Evolutionary conservation across 2,113 vertebrate genomes (phyloP).

Genomic region (Suricata suricatta): DNA sequence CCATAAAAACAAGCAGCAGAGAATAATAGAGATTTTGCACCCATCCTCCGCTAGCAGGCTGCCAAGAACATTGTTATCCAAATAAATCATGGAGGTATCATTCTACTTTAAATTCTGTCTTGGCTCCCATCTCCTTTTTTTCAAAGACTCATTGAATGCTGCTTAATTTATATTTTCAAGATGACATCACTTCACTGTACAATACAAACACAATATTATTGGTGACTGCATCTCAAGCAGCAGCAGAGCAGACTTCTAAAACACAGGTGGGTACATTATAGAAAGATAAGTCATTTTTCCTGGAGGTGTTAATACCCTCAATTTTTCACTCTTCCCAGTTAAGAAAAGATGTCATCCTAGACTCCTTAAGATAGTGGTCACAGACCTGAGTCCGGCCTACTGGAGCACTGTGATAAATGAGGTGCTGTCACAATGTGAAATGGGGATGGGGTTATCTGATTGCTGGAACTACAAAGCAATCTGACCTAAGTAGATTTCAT

Average conservation of each 20-base stretch:
- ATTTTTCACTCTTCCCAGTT: slow-evolving; percentile 21
- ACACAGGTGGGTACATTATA: neutral
- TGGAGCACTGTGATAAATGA: neutral
- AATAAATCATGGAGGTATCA: slow-evolving; percentile 60
- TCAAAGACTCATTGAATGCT: slow-evolving; percentile 37
- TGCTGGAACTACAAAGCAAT: neutral
- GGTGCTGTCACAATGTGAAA: neutral
- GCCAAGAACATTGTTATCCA: slow-evolving; percentile 41
- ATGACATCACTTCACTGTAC: neutral
- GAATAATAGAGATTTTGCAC: slow-evolving; percentile 43
- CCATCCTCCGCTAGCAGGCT: neutral
- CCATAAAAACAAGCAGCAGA: slow-evolving; percentile 38
- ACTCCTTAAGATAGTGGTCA: neutral
- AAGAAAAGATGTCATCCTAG: neutral
- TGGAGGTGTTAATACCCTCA: neutral
- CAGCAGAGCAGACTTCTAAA: slow-evolving; percentile 1
- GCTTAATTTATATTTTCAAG: slow-evolving; percentile 55
- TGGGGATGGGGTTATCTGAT: neutral
- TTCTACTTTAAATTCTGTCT: slow-evolving; percentile 45
- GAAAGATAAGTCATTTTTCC: neutral
- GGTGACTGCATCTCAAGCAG: neutral
- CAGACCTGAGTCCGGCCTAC: neutral
- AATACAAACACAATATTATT: neutral
- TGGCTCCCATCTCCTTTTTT: slow-evolving; percentile 30
- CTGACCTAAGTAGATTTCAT: neutral